These are phyloP conservation scores for Phaonia tiefii DNA, from an alignment of 2,888 invertebrate species.

Conservation along the genomic window DNA sequence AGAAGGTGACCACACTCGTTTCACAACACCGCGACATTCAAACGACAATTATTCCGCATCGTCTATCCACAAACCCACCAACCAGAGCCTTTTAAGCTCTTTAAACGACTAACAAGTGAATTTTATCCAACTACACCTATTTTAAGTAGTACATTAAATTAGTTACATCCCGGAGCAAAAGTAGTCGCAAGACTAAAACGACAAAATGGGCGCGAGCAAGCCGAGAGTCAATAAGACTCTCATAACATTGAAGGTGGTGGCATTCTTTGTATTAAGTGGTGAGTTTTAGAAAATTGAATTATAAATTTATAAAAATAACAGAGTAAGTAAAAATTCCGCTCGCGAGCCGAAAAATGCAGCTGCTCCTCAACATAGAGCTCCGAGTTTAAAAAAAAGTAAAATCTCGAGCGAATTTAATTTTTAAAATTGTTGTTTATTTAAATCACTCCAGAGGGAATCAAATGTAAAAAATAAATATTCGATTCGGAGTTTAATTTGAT, in stretches of 20 bases:
- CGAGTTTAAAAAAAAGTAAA: too few species aligned
- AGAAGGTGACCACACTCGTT: conserved; percentile 11
- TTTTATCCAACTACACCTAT: conserved; percentile 49
- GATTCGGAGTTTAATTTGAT: too few species aligned
- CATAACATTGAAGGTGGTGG: conserved; percentile 89
- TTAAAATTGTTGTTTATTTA: too few species aligned
- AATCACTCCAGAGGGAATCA: too few species aligned
- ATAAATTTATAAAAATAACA: too few species aligned
- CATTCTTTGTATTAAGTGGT: conserved; percentile 92
- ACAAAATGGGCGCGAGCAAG: conserved; percentile 77
- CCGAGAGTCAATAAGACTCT: conserved; percentile 86
- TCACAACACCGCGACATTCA: conserved; percentile 36
- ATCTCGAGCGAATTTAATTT: too few species aligned
- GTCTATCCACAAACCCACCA: conserved; percentile 25
- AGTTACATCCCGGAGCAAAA: conserved; percentile 42
- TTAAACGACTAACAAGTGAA: conserved; percentile 27
- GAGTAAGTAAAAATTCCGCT: too few species aligned
- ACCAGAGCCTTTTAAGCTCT: conserved; percentile 53
- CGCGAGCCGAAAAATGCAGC: too few species aligned
- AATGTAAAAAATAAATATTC: too few species aligned
- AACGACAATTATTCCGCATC: conserved; percentile 26
- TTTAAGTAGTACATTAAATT: conserved; percentile 58
- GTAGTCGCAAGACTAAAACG: conserved; percentile 14
- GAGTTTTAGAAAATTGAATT: conserved; percentile 57
- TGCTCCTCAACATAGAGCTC: too few species aligned